A percentile compares a stretch with the other conserved stretches of the same genome.
Evolutionary conservation across 2,888 invertebrate species (phyloP).

Genomic region (Rhorus exstirpatorius): DNA sequence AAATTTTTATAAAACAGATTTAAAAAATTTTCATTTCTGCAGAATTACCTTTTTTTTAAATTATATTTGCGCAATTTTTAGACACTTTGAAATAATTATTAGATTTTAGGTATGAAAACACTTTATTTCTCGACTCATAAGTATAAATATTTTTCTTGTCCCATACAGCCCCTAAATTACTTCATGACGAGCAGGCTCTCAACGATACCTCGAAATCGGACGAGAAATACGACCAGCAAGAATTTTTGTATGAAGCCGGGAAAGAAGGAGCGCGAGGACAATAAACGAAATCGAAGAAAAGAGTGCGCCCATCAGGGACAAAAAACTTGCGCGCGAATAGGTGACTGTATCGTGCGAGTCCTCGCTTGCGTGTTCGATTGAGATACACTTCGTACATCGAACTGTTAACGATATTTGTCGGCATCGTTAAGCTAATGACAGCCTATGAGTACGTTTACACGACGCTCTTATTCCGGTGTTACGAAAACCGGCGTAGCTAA

Average conservation of each 20-base stretch:
- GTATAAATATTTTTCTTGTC: background rate
- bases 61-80: too few species aligned
- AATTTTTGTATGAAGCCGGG: constrained; percentile 78
- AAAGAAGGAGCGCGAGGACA: constrained; percentile 81
- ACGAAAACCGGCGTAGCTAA: too few species aligned
- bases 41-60: background rate
- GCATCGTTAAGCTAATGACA: too few species aligned
- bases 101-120: background rate
- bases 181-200: constrained; percentile 68
- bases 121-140: background rate
- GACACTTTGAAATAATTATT: too few species aligned
- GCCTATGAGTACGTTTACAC: too few species aligned
- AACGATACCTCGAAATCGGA: constrained; percentile 73
- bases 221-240: constrained; percentile 58
- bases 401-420: too few species aligned
- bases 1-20: too few species aligned
- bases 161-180: constrained; percentile 28
- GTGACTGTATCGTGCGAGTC: constrained; percentile 80
- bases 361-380: constrained; percentile 83
- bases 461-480: too few species aligned
- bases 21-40: background rate
- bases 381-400: constrained; percentile 53
- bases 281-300: constrained; percentile 81
- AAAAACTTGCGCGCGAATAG: constrained; percentile 80
- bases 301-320: constrained; percentile 82